phyloP scores from a whole-genome alignment of 2,888 invertebrate species.

The Epinotia ramella region DNA sequence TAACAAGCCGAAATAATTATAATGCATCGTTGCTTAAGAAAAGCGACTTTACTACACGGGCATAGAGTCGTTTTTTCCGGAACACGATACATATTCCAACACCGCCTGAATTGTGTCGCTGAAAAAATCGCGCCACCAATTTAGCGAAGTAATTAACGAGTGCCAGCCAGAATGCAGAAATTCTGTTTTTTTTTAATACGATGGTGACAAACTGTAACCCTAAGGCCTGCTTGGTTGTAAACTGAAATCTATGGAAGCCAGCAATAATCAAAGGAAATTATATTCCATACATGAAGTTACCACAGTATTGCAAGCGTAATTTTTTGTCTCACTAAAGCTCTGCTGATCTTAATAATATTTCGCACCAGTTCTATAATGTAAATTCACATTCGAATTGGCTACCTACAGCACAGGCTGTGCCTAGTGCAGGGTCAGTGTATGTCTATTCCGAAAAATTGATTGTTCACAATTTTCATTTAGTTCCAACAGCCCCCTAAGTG shows the following conservation, averaged over 20 bases:
- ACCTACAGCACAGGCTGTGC: too few species aligned
- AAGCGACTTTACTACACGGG: not conserved
- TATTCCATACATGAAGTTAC: too few species aligned
- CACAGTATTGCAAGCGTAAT: too few species aligned
- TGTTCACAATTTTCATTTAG: too few species aligned
- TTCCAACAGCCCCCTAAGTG: too few species aligned
- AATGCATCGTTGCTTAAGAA: not conserved
- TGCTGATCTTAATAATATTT: too few species aligned
- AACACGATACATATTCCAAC: not conserved
- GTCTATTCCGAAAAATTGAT: too few species aligned
- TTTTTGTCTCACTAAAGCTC: too few species aligned
- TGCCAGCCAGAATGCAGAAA: not conserved
- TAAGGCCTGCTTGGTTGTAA: not conserved
- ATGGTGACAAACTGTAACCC: not conserved
- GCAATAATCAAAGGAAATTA: not conserved
- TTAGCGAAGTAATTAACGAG: constrained; percentile 11
- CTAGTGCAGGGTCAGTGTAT: too few species aligned
- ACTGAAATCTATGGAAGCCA: not conserved
- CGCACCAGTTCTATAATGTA: too few species aligned
- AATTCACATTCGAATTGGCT: too few species aligned
- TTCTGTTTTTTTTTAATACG: not conserved
- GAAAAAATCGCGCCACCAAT: constrained; percentile 4
- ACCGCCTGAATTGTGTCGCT: not conserved
- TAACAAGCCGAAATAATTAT: not conserved
- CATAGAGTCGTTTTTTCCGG: not conserved